Conservation (phyloP, 1,140 invertebrate species). For the Drosophila nikananu region DNA sequence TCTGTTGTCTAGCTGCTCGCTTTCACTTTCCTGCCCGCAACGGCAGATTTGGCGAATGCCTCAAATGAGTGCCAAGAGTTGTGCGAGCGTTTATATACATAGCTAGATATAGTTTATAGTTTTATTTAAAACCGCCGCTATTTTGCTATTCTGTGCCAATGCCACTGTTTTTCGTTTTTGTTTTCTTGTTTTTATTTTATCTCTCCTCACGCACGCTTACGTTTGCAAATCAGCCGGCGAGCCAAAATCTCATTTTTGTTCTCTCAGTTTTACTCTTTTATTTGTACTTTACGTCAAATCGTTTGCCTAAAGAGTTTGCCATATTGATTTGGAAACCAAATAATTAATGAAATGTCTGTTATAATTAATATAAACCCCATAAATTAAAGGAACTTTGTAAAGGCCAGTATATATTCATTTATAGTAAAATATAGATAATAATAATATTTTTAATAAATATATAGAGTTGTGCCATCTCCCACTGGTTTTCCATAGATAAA, state of each 20-base stretch:
- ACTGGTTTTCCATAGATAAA: too few species aligned
- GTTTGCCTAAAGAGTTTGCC: background rate
- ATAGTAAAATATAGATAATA: too few species aligned
- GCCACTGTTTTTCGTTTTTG: slow-evolving; percentile 34
- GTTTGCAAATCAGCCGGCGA: slow-evolving; percentile 41
- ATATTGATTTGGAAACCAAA: background rate
- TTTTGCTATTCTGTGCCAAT: slow-evolving; percentile 43
- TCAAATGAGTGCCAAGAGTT: slow-evolving; percentile 10
- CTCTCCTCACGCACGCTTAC: slow-evolving; percentile 34
- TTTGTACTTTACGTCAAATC: background rate
- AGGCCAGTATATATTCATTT: too few species aligned
- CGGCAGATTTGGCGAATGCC: slow-evolving; percentile 12
- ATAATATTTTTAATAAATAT: too few species aligned
- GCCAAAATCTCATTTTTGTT: slow-evolving; percentile 16
- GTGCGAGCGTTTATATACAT: slow-evolving; percentile 8
- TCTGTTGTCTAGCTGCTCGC: slow-evolving; percentile 46
- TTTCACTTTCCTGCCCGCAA: slow-evolving; percentile 67
- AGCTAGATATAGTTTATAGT: slow-evolving; percentile 32
- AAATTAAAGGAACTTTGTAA: background rate
- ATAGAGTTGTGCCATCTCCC: too few species aligned
- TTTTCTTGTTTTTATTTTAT: slow-evolving; percentile 49
- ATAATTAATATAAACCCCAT: background rate
- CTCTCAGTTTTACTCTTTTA: slow-evolving; percentile 4
- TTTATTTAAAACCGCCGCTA: slow-evolving; percentile 45
- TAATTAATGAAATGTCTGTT: background rate